Evolutionary conservation across 2,888 invertebrate genomes (phyloP).

Genomic region (Tenodera sinensis): DNA sequence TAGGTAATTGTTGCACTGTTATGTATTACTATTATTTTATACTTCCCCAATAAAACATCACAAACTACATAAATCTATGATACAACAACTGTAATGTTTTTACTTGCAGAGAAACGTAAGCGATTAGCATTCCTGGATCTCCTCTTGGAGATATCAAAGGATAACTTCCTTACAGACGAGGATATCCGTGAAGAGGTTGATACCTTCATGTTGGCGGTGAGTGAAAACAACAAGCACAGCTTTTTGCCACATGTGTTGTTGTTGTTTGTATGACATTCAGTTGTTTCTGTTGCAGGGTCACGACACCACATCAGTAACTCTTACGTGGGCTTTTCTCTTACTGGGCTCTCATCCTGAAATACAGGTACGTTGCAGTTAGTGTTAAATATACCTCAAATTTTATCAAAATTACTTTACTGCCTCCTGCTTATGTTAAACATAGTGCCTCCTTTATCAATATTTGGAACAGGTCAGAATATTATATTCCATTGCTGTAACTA

Average conservation of each 20-base stretch:
- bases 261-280: background rate
- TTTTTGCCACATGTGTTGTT: too few relatives aligned
- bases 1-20: too few relatives aligned
- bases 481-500: too few relatives aligned
- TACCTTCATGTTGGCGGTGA: background rate
- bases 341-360: conserved; percentile 8
- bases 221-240: background rate
- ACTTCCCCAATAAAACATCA: too few relatives aligned
- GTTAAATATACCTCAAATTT: too few relatives aligned
- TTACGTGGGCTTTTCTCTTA: background rate
- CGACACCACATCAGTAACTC: background rate
- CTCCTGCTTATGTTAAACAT: too few relatives aligned
- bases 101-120: background rate
- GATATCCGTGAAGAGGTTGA: conserved; percentile 2
- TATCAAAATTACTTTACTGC: too few relatives aligned
- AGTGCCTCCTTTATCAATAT: too few relatives aligned
- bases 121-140: background rate
- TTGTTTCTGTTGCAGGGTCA: conserved; percentile 5
- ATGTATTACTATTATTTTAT: too few relatives aligned
- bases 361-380: background rate
- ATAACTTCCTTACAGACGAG: background rate
- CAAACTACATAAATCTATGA: too few relatives aligned
- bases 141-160: background rate
- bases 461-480: too few relatives aligned
- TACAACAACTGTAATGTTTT: background rate